These are phyloP conservation scores for Campaea margaritaria DNA, from an alignment of 2,888 invertebrate species.

Conservation along the genomic window DNA sequence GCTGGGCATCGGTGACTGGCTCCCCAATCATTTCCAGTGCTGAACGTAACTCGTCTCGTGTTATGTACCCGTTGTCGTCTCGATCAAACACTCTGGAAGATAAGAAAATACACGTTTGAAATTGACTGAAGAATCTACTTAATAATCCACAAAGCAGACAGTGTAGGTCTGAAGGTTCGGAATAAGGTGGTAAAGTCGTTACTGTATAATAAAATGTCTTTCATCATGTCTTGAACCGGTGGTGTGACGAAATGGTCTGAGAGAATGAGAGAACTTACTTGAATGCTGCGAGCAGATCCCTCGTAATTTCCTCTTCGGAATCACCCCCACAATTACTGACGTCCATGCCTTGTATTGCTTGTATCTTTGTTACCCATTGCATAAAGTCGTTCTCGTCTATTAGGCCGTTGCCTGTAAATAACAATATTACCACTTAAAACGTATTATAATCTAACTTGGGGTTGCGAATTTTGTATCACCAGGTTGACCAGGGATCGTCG, in stretches of 20 bases:
- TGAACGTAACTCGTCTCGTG: constrained; percentile 90
- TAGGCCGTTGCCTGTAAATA: constrained; percentile 87
- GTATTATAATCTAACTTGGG: too few relatives aligned
- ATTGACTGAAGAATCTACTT: background rate
- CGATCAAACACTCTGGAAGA: constrained; percentile 91
- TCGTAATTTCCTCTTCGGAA: constrained; percentile 88
- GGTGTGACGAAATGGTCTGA: background rate
- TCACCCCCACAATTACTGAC: constrained; percentile 82
- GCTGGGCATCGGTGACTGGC: constrained; percentile 89
- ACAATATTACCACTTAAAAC: background rate
- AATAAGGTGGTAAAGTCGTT: too few relatives aligned
- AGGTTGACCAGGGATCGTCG: too few relatives aligned
- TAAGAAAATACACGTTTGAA: background rate
- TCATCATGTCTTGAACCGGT: background rate
- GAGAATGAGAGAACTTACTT: constrained; percentile 70
- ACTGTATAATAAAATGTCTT: too few relatives aligned
- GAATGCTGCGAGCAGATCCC: constrained; percentile 95
- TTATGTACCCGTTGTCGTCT: constrained; percentile 95
- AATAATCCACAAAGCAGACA: background rate
- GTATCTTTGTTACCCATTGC: constrained; percentile 91
- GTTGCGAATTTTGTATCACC: too few relatives aligned
- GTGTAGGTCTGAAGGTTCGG: background rate
- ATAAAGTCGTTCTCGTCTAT: constrained; percentile 92
- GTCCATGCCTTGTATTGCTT: constrained; percentile 87
- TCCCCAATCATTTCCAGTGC: constrained; percentile 95